phyloP scores from a whole-genome alignment of 1,140 invertebrate species.

The Acromyrmex echinatior region DNA sequence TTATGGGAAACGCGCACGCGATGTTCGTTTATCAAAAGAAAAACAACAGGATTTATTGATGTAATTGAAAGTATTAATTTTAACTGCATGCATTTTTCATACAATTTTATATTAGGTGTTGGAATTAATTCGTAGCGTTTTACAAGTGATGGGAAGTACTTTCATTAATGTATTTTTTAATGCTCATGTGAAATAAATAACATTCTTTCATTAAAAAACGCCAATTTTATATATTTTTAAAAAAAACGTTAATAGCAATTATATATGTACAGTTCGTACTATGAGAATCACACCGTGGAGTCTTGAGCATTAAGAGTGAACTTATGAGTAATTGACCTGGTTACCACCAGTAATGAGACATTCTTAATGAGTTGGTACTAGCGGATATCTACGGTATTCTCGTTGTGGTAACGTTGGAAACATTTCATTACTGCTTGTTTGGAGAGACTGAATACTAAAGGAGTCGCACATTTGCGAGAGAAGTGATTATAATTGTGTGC shows the following conservation, averaged over 20 bases:
- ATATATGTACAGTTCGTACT: not conserved
- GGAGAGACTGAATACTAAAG: slow-evolving; percentile 50
- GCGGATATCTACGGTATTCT: slow-evolving; percentile 44
- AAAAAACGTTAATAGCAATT: not conserved
- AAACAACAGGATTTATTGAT: not conserved
- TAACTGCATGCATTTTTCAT: not conserved
- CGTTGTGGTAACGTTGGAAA: slow-evolving; percentile 59
- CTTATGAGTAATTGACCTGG: slow-evolving; percentile 50
- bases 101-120: too few relatives aligned
- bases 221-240: not conserved
- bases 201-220: too few relatives aligned
- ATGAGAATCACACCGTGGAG: not conserved
- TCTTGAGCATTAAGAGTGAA: slow-evolving; percentile 3
- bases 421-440: slow-evolving; percentile 75
- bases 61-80: not conserved
- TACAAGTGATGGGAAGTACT: too few relatives aligned
- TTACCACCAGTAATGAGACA: slow-evolving; percentile 65
- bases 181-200: too few relatives aligned
- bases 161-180: too few relatives aligned
- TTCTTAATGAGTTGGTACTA: slow-evolving; percentile 68
- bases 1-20: not conserved
- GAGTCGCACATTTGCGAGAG: not conserved
- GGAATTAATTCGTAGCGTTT: too few relatives aligned
- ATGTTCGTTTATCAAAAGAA: slow-evolving; percentile 34
- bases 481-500: not conserved